Evolutionary conservation across 1,140 invertebrate genomes (phyloP), one percentile per base, ranked within the genome.

Genomic region (Bombus cullumanus): DNA sequence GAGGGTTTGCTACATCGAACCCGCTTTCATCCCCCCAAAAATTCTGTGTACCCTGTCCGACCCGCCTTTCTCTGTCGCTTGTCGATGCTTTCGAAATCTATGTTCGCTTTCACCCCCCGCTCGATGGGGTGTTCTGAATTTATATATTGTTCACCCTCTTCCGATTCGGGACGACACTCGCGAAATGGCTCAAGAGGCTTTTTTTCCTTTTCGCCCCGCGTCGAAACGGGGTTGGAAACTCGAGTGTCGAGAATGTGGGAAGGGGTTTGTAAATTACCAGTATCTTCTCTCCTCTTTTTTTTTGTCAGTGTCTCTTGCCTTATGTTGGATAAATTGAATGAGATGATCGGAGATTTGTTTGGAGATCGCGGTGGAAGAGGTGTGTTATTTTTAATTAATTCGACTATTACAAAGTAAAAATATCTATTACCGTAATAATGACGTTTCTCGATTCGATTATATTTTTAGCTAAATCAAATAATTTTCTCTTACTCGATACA

Each of bases 141-240:
- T 90, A 91, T 91, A 90, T 84, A 85, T 86, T 86, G 76, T 90
- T 88, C 80, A 43, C 81, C 74, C 76, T 86, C 83, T 91, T 90
- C 89, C 89, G 89, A 90, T 85, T 71, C 53, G 76, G 88, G 82
- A 90, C 88, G 89, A 88, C 88, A 87, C 82, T 80, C 89, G 83
- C 86, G 86, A 90, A 86, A 88, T 82, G 59, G 86, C 43, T 90
- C 88, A 77, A 90, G 89, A 90, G 89, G 28, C 59, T 64, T 88
- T 83, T 72, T 83, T 72, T 37, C 66, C 71, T 59, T 84, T 59
- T 47, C 37, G 18, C 53, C 64, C 66, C 6, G 69, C 47, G 62
- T 53, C 57, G 59, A 43, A 62, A 64, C 25, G 41, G 47, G 64
- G 22, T 25, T 66, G 81, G 37, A 62, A 57, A 10, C 57, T 34